A percentile compares a stretch with the other conserved stretches of the same genome.
These are phyloP conservation scores for Diceros bicornis DNA, from an alignment of 2,797 vertebrate genomes.

Conservation along the genomic window DNA sequence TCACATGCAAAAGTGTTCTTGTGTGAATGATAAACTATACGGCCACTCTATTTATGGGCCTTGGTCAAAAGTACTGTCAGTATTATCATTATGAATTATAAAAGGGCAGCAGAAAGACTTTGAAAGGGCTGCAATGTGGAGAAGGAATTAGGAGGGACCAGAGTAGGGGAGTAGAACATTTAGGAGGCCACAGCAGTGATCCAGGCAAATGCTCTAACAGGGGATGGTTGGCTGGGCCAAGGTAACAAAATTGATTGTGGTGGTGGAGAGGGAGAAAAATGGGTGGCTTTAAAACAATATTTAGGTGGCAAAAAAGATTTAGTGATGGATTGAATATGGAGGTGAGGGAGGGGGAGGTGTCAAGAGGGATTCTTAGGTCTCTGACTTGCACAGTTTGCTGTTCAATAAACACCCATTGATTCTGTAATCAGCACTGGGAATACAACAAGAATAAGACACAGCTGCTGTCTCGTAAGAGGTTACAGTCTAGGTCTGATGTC, in stretches of 20 bases:
- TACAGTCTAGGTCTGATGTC: too few relatives aligned
- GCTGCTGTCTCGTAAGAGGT: not conserved
- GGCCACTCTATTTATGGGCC: not conserved
- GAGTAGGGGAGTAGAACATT: not conserved
- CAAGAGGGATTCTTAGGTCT: not conserved
- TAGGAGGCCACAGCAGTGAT: not conserved
- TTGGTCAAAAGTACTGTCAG: not conserved
- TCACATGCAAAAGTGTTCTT: not conserved
- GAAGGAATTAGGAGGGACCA: not conserved
- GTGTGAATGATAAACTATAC: rapidly evolving
- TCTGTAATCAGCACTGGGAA: not conserved
- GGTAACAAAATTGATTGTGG: rapidly evolving
- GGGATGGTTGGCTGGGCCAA: not conserved
- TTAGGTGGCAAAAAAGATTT: not conserved
- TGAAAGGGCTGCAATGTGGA: rapidly evolving
- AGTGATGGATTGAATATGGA: rapidly evolving
- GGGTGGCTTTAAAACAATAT: not conserved
- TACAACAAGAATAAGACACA: not conserved
- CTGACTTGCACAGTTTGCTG: not conserved
- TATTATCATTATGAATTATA: rapidly evolving
- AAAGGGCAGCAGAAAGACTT: not conserved
- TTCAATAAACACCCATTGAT: not conserved
- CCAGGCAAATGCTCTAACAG: not conserved
- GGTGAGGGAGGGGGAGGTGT: too few relatives aligned
- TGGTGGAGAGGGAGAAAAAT: not conserved